Conservation (phyloP, 1,140 invertebrate genomes). For the Calephelis virginiensis region DNA sequence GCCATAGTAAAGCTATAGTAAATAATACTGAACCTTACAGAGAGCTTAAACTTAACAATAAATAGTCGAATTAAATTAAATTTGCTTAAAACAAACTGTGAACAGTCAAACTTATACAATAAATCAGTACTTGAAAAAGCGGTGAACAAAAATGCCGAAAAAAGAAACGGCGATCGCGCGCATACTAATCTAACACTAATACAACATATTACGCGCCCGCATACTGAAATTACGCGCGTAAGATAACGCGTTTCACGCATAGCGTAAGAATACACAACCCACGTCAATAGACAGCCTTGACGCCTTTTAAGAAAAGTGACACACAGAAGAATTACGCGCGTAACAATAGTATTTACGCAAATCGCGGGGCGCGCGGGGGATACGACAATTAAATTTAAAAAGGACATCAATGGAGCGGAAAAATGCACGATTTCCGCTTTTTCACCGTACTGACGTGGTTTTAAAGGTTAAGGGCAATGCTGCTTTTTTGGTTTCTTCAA, state of each 20-base stretch:
- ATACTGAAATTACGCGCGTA: slow-evolving; percentile 22
- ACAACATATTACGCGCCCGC: slow-evolving; percentile 41
- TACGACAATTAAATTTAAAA: slow-evolving; percentile 32
- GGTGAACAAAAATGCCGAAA: slow-evolving; percentile 47
- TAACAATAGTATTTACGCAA: slow-evolving; percentile 29
- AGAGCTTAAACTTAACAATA: slow-evolving; percentile 54
- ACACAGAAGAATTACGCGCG: slow-evolving; percentile 23
- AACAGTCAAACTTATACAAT: slow-evolving; percentile 36
- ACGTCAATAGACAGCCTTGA: slow-evolving; percentile 24
- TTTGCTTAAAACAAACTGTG: slow-evolving; percentile 29
- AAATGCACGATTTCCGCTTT: slow-evolving; percentile 48
- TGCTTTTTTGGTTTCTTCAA: slow-evolving; percentile 88
- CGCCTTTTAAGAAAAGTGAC: slow-evolving; percentile 16
- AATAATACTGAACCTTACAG: slow-evolving; percentile 59
- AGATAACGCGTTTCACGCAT: slow-evolving; percentile 10
- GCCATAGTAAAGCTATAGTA: slow-evolving; percentile 34
- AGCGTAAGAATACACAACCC: slow-evolving; percentile 20
- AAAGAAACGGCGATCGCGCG: slow-evolving; percentile 54
- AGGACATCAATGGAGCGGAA: slow-evolving; percentile 38
- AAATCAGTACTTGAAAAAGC: slow-evolving; percentile 68
- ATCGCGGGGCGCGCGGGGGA: slow-evolving; percentile 36
- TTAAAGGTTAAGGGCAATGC: slow-evolving; percentile 81
- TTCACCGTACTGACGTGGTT: slow-evolving; percentile 67
- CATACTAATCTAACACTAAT: slow-evolving; percentile 45
- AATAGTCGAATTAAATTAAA: slow-evolving; percentile 53